phyloP scores from a whole-genome alignment of 2,113 vertebrate species.

The Xiphorhynchus elegans region DNA sequence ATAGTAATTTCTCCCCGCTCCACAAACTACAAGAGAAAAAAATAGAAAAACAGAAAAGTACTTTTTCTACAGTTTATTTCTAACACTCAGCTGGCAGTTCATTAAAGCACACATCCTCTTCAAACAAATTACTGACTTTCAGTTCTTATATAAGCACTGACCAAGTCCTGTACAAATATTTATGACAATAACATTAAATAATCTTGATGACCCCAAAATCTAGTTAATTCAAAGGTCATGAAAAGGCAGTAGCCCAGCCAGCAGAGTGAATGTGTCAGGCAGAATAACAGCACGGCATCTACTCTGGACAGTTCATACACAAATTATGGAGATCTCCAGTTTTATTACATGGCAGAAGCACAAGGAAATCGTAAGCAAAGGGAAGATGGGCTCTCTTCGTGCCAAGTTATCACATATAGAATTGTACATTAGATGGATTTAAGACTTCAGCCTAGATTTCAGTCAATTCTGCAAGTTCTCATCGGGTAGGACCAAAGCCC shows the following conservation, averaged over 20 bases:
- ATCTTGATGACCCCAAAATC: conserved; percentile 42
- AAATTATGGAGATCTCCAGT: not conserved
- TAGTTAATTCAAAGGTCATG: conserved; percentile 33
- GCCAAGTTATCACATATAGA: not conserved
- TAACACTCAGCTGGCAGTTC: conserved; percentile 40
- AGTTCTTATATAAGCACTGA: conserved; percentile 41
- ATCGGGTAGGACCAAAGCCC: not conserved
- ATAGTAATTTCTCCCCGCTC: not conserved
- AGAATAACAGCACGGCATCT: conserved; percentile 8
- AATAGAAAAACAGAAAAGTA: not conserved
- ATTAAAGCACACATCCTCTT: conserved; percentile 53
- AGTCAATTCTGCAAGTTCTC: not conserved
- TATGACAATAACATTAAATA: conserved; percentile 60
- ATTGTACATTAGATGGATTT: not conserved
- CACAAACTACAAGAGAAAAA: not conserved
- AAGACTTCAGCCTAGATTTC: not conserved
- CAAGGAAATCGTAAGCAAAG: not conserved
- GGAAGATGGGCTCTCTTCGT: not conserved
- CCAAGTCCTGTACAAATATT: conserved; percentile 50
- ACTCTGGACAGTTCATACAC: not conserved
- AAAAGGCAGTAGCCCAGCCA: conserved; percentile 32
- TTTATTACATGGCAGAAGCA: conserved; percentile 1
- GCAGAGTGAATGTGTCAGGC: not conserved
- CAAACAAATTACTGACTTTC: conserved; percentile 37
- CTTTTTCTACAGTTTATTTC: conserved; percentile 36